These are phyloP conservation scores for Bovichtus diacanthus DNA, from an alignment of 2,797 vertebrate species.

Conservation along the genomic window DNA sequence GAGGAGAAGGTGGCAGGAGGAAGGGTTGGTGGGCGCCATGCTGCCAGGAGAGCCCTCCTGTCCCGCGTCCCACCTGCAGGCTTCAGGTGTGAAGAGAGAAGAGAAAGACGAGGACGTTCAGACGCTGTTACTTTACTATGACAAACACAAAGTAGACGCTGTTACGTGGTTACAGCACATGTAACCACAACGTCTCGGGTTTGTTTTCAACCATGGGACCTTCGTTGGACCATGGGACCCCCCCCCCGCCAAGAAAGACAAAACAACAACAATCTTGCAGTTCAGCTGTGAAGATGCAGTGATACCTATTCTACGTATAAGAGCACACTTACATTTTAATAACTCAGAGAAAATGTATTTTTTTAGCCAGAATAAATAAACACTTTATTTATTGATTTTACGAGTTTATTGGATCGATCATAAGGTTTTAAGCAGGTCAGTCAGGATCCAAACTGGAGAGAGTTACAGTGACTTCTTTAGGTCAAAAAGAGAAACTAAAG, in stretches of 20 bases:
- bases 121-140: background rate
- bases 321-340: background rate
- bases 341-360: constrained; percentile 25
- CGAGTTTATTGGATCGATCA: constrained; percentile 59
- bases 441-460: background rate
- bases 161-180: no score
- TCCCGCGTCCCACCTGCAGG: constrained; percentile 48
- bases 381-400: constrained; percentile 56
- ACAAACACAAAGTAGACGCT: no score
- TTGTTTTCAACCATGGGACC: no score
- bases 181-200: no score
- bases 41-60: constrained; percentile 40
- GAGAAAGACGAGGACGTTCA: background rate
- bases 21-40: constrained; percentile 56
- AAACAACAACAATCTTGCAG: background rate
- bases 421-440: constrained; percentile 59
- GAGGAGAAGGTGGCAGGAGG: constrained; percentile 54
- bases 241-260: no score
- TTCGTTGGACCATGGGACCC: no score
- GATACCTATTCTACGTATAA: background rate
- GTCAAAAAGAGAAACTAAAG: background rate
- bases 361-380: constrained; percentile 35
- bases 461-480: background rate
- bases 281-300: background rate
- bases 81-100: constrained; percentile 21